Evolutionary conservation across 2,797 vertebrate species (phyloP).

Genomic region (Sebastes iracundus): DNA sequence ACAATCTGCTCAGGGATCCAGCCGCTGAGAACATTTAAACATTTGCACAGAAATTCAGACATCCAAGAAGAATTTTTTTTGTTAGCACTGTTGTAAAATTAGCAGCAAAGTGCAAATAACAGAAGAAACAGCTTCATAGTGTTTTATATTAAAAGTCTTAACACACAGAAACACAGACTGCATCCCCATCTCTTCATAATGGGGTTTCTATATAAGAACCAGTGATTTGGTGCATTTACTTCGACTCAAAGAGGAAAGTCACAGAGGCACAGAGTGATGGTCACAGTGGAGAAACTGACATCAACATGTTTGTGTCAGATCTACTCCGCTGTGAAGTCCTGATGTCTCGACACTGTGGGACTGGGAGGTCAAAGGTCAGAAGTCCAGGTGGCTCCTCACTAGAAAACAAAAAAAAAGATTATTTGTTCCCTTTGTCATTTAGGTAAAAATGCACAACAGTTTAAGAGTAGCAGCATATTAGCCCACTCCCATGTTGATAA

Average conservation of each 20-base stretch:
- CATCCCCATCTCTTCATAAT: neutral
- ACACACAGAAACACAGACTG: neutral
- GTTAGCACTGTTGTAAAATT: conserved; percentile 16
- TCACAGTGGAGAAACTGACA: neutral
- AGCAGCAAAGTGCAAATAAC: conserved; percentile 45
- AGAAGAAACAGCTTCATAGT: conserved; percentile 45
- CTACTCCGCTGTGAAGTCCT: neutral
- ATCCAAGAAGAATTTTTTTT: neutral
- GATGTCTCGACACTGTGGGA: neutral
- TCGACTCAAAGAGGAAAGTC: neutral
- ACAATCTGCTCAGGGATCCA: conserved; percentile 56
- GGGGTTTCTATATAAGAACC: neutral
- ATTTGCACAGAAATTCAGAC: conserved; percentile 9
- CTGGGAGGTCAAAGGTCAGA: conserved; percentile 24
- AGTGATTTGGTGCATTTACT: conserved; percentile 22
- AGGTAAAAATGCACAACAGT: neutral
- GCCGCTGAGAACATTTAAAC: conserved; percentile 42
- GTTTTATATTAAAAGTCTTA: conserved; percentile 23
- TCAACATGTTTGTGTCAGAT: neutral
- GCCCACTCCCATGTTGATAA: too few relatives aligned
- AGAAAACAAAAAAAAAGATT: conserved; percentile 6
- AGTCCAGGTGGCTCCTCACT: conserved; percentile 49
- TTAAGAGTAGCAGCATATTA: neutral
- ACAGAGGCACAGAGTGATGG: conserved; percentile 1
- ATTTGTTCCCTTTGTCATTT: neutral